Percentiles rank a stretch among this genome's conserved stretches.
Evolutionary conservation across 2,113 vertebrate genomes (phyloP).

Genomic region (Xiphorhynchus elegans): DNA sequence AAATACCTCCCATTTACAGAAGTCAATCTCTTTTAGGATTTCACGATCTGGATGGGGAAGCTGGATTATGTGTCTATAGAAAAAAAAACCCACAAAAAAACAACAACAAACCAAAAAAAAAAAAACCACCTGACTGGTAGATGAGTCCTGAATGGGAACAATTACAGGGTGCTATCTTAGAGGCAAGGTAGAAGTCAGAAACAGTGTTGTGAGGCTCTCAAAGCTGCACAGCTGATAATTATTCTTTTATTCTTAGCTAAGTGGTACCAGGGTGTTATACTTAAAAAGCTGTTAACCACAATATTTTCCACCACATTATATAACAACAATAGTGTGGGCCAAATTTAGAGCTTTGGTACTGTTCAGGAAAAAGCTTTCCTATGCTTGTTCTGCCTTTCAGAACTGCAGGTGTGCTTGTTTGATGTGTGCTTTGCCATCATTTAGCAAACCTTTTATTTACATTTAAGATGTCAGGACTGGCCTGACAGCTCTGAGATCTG

Average conservation of each 20-base stretch:
- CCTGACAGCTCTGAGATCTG: not conserved
- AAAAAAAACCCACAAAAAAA: not conserved
- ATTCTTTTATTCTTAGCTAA: slow-evolving; percentile 22
- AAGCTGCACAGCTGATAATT: not conserved
- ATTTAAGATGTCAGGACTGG: not conserved
- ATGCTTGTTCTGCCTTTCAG: not conserved
- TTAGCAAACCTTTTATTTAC: slow-evolving; percentile 12
- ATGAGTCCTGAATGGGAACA: not conserved
- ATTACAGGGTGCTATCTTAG: not conserved
- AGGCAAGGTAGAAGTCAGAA: not conserved
- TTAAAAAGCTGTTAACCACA: slow-evolving; percentile 39
- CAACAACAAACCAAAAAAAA: no score
- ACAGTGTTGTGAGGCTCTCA: not conserved
- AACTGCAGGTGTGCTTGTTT: not conserved
- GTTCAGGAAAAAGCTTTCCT: slow-evolving; percentile 18
- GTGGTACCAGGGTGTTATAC: not conserved
- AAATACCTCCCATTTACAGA: not conserved
- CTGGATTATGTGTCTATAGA: not conserved
- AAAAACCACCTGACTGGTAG: not conserved
- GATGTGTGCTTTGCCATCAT: not conserved
- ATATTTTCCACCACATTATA: not conserved
- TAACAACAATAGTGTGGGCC: not conserved
- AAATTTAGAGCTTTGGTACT: slow-evolving; percentile 21
- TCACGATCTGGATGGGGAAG: not conserved
- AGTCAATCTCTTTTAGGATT: not conserved